A percentile compares a stretch with the other conserved stretches of the same genome.
Conservation (phyloP, 2,797 vertebrate genomes). For the Numenius phaeopus region DNA sequence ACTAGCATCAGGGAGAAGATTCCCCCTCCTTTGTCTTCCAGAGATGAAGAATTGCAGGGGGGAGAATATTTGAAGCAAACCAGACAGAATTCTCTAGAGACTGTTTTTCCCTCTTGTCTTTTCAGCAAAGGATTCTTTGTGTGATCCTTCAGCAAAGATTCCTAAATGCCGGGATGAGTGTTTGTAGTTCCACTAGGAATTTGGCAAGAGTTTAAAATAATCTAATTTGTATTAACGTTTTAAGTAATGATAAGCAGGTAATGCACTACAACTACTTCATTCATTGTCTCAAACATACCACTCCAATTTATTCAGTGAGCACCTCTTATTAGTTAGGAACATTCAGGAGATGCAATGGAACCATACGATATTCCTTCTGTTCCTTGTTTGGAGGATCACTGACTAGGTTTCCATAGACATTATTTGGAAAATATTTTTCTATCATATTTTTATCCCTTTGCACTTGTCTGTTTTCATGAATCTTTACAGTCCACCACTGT, state of each 20-base stretch:
- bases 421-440: not conserved
- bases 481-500: not conserved
- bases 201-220: not conserved
- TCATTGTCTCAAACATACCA: not conserved
- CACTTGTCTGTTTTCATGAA: not conserved
- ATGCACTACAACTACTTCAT: not conserved
- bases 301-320: not conserved
- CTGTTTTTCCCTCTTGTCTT: not conserved
- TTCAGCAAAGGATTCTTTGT: conserved; percentile 24
- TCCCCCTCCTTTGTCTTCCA: conserved; percentile 59
- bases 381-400: not conserved
- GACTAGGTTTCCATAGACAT: not conserved
- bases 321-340: not conserved
- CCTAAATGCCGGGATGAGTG: not conserved
- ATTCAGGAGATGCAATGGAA: not conserved
- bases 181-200: not conserved
- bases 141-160: not conserved
- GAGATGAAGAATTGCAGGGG: conserved; percentile 5
- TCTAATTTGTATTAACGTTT: not conserved
- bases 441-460: not conserved
- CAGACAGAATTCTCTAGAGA: conserved; percentile 26
- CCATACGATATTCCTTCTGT: not conserved
- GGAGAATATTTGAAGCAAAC: conserved; percentile 38
- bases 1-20: not conserved
- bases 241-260: not conserved